Evolutionary conservation across 2,797 vertebrate species (phyloP).

Genomic region (Pseudotriccus pelzelni): DNA sequence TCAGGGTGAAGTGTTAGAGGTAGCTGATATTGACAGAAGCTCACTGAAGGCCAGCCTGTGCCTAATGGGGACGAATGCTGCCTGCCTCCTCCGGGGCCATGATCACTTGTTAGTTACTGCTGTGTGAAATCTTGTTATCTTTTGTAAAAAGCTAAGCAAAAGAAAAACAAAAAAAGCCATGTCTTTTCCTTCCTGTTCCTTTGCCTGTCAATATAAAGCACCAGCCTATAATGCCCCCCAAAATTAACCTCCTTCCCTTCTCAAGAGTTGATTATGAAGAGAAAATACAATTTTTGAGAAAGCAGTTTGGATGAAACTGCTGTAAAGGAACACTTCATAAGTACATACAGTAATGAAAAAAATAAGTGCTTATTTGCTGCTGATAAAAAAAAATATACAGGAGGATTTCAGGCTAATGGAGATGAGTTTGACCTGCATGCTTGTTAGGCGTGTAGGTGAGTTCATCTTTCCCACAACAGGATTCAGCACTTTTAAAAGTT

Average conservation of each 20-base stretch:
- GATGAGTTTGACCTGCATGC: not conserved
- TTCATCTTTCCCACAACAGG: not conserved
- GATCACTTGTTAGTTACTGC: not conserved
- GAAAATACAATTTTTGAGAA: not conserved
- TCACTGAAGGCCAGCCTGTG: not conserved
- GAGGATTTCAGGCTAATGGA: not conserved
- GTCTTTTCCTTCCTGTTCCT: not conserved
- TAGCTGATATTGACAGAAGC: not conserved
- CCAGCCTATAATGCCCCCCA: not conserved
- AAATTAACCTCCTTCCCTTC: not conserved
- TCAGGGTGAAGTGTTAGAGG: not conserved
- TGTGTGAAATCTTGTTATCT: not conserved
- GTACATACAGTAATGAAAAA: not conserved
- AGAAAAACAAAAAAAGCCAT: not conserved
- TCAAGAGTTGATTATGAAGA: not conserved
- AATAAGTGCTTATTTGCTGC: not conserved
- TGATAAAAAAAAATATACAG: not conserved
- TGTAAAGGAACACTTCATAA: not conserved
- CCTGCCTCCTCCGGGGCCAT: not conserved
- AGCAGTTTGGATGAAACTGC: not conserved
- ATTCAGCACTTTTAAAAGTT: not conserved
- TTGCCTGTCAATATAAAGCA: not conserved
- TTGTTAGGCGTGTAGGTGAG: not conserved
- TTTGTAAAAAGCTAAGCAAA: not conserved
- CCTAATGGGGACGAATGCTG: not conserved